Evolutionary conservation across 2,113 vertebrate genomes (phyloP).

Genomic region (Aldabrachelys gigantea): DNA sequence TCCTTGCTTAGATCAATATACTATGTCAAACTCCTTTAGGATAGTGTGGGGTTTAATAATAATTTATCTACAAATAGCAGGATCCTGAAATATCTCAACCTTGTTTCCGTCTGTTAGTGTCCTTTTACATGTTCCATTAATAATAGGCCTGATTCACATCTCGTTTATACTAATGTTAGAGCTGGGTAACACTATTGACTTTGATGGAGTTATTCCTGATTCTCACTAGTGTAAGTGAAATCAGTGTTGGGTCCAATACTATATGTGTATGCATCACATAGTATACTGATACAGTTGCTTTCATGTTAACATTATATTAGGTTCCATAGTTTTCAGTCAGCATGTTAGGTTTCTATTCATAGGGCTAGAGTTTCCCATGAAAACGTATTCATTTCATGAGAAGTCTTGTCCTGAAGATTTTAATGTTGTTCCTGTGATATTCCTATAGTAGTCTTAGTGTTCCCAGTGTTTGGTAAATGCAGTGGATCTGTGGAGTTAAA

Average conservation of each 20-base stretch:
- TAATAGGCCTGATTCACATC: background rate
- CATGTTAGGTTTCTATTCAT: background rate
- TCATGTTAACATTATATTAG: background rate
- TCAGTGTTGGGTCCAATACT: background rate
- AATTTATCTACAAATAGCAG: background rate
- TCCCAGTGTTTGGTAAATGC: background rate
- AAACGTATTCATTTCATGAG: background rate
- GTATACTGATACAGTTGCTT: background rate
- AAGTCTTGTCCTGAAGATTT: background rate
- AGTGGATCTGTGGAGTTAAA: background rate
- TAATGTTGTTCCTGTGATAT: background rate
- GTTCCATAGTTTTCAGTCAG: background rate
- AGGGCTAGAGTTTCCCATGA: rapidly evolving
- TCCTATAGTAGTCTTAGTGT: too few relatives aligned
- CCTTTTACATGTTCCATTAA: background rate
- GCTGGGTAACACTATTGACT: background rate
- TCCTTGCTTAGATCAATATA: conserved; percentile 5
- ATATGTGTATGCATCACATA: background rate
- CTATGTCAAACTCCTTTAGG: background rate
- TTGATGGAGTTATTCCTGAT: background rate
- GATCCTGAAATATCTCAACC: background rate
- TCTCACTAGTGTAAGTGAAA: background rate
- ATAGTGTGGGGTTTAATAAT: background rate
- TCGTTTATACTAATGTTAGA: background rate
- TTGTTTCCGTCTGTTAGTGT: background rate